phyloP scores from a whole-genome alignment of 2,113 vertebrate genomes.

The Phylloscopus whistleri region DNA sequence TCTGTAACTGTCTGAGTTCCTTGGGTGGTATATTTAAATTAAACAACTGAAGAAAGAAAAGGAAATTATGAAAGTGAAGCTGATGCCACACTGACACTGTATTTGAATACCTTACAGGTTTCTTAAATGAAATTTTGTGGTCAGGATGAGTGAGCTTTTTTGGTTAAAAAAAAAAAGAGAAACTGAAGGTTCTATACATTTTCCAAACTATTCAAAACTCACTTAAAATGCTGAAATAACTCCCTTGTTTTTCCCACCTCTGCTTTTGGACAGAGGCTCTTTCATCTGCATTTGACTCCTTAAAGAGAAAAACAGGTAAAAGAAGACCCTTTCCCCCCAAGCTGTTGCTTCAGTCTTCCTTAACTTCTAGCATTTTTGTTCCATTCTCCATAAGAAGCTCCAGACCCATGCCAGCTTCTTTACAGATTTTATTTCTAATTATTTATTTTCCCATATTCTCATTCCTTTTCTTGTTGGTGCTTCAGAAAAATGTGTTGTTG shows the following conservation, averaged over 20 bases:
- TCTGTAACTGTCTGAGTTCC: neutral
- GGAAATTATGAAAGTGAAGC: neutral
- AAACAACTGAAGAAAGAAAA: neutral
- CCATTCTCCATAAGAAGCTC: neutral
- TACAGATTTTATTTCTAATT: neutral
- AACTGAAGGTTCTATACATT: neutral
- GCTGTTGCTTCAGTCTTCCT: neutral
- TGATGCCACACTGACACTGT: neutral
- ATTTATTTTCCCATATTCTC: neutral
- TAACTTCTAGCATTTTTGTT: neutral
- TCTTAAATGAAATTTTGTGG: neutral
- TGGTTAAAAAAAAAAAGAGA: neutral
- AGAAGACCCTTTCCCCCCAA: neutral
- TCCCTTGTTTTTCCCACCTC: neutral
- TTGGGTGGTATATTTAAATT: neutral
- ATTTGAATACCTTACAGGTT: neutral
- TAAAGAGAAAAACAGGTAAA: neutral
- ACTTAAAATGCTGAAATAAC: neutral
- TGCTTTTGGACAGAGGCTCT: neutral
- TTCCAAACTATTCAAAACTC: neutral
- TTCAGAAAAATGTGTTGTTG: neutral
- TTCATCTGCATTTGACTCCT: neutral
- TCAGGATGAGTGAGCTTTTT: neutral
- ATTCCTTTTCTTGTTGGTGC: neutral
- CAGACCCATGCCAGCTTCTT: neutral